phyloP scores from a whole-genome alignment of 2,888 invertebrate genomes.

The Ophion ventricosus region DNA sequence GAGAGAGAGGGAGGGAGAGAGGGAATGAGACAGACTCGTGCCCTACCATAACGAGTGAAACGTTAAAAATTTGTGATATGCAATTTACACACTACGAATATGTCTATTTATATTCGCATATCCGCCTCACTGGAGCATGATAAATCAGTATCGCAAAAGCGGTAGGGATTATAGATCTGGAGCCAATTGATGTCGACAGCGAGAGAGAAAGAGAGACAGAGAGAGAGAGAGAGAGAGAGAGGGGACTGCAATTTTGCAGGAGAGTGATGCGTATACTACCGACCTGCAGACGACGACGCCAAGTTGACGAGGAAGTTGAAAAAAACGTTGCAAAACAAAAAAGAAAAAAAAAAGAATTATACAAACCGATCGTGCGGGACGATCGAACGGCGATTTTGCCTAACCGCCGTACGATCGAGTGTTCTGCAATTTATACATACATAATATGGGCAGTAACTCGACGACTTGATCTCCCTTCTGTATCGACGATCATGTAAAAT shows the following conservation, averaged over 20 bases:
- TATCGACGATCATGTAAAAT: slow-evolving; percentile 30
- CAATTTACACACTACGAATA: slow-evolving; percentile 4
- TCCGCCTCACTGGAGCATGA: slow-evolving; percentile 54
- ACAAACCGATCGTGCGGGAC: slow-evolving; percentile 49
- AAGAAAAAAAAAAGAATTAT: slow-evolving; percentile 10
- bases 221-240: too few species aligned
- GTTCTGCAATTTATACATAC: slow-evolving; percentile 36
- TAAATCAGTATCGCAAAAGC: slow-evolving; percentile 54
- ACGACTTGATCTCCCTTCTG: slow-evolving; percentile 57
- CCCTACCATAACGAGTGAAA: slow-evolving; percentile 55
- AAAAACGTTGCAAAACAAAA: background rate
- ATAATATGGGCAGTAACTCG: slow-evolving; percentile 39
- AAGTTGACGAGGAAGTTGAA: slow-evolving; percentile 34
- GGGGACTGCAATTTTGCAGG: slow-evolving; percentile 18
- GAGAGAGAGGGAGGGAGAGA: background rate
- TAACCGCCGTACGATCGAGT: slow-evolving; percentile 25
- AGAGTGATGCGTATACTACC: slow-evolving; percentile 27
- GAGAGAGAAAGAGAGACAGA: background rate
- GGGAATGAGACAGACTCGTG: slow-evolving; percentile 20
- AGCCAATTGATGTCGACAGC: slow-evolving; percentile 37
- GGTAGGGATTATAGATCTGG: slow-evolving; percentile 51
- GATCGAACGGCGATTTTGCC: slow-evolving; percentile 31
- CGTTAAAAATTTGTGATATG: slow-evolving; percentile 47
- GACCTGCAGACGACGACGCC: slow-evolving; percentile 26
- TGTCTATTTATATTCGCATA: slow-evolving; percentile 21